These are phyloP conservation scores for Acrocephalus scirpaceus DNA, from an alignment of 2,797 vertebrate genomes.

Conservation along the genomic window DNA sequence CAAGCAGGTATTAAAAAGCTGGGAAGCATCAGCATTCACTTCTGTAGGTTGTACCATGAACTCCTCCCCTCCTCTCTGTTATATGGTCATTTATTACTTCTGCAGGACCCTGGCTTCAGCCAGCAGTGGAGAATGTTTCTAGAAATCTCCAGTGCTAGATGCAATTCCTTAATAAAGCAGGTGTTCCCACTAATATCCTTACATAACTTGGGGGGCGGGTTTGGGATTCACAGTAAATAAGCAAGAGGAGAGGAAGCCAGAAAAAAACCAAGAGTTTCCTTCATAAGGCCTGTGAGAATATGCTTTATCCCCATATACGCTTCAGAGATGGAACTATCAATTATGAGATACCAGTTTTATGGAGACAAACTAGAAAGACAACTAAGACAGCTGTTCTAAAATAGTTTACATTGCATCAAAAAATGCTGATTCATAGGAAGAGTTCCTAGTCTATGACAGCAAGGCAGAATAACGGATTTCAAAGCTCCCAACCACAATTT, in stretches of 20 bases:
- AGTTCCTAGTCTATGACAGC: background rate
- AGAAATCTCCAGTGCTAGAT: background rate
- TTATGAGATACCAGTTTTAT: background rate
- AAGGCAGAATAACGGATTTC: background rate
- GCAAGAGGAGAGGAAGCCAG: background rate
- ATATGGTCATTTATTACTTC: background rate
- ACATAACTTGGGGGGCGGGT: fast-evolving
- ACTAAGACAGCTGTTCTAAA: background rate
- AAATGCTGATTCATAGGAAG: background rate
- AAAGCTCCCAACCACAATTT: background rate
- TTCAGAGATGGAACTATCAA: background rate
- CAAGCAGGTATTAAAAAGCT: background rate
- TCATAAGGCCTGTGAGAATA: background rate
- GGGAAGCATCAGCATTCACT: background rate
- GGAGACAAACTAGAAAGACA: background rate
- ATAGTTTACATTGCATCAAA: background rate
- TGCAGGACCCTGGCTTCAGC: background rate
- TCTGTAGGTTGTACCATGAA: fast-evolving
- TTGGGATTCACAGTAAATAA: background rate
- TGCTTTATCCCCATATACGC: background rate
- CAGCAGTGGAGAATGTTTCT: background rate
- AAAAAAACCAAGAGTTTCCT: background rate
- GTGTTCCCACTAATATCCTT: background rate
- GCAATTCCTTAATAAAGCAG: background rate
- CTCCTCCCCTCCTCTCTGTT: background rate